These are phyloP conservation scores for Elysia chlorotica DNA, from an alignment of 1,140 invertebrate species.

Conservation along the genomic window DNA sequence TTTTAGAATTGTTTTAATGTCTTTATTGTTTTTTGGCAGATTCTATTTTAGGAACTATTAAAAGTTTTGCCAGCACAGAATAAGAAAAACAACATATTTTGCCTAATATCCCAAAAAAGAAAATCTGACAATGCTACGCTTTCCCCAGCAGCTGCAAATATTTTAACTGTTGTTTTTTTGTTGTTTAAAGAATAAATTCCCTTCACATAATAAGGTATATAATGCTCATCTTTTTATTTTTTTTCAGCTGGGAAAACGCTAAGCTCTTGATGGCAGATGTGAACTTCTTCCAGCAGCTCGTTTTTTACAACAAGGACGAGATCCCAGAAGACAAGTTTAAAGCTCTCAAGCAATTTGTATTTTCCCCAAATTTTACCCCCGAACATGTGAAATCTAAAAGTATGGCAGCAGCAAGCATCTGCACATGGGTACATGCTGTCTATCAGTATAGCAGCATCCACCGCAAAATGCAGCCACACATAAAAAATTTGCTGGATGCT, in stretches of 20 bases:
- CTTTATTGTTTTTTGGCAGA: neutral
- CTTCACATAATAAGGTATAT: too few species aligned
- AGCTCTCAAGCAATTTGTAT: conserved; percentile 36
- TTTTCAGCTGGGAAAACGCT: conserved; percentile 56
- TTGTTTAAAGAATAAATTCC: too few species aligned
- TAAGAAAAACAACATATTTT: neutral
- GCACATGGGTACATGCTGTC: conserved; percentile 57
- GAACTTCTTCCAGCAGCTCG: conserved; percentile 57
- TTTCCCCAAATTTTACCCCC: conserved; percentile 36
- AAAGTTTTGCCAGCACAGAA: neutral
- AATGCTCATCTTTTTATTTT: conserved; percentile 12
- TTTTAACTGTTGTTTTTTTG: neutral
- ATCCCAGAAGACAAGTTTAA: conserved; percentile 52
- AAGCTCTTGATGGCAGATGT: conserved; percentile 50
- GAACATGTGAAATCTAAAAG: conserved; percentile 28
- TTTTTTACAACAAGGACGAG: conserved; percentile 61
- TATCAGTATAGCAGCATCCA: conserved; percentile 54
- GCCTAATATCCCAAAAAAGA: neutral
- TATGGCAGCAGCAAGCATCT: conserved; percentile 46
- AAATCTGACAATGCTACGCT: neutral
- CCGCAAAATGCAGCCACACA: conserved; percentile 48
- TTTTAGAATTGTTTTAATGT: too few species aligned
- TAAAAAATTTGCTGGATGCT: conserved; percentile 49
- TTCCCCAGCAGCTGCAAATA: neutral
- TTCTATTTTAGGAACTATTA: neutral